phyloP scores from a whole-genome alignment of 92 coral and sea anemone genomes.

The Siderastrea radians region DNA sequence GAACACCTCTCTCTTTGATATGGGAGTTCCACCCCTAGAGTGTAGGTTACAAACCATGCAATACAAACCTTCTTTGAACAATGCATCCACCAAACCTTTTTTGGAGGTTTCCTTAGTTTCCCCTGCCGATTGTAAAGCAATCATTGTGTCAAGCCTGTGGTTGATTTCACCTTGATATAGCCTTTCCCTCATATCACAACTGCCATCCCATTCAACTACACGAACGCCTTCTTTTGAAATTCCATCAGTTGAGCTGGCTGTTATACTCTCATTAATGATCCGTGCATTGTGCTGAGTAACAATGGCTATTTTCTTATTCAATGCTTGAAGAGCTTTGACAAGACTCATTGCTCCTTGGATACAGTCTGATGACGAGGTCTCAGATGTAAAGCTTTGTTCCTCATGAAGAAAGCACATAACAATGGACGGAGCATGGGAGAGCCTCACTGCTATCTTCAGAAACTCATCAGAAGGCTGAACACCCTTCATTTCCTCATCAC shows the following conservation, averaged over 20 bases:
- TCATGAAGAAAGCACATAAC: conserved; percentile 76
- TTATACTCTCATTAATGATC: not conserved
- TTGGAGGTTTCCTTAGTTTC: not conserved
- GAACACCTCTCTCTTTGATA: too few species aligned
- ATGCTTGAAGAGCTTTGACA: conserved; percentile 85
- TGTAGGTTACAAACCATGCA: too few species aligned
- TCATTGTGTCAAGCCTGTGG: conserved; percentile 25
- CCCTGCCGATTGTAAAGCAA: not conserved
- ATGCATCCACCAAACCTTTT: not conserved
- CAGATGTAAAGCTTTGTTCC: conserved; percentile 3
- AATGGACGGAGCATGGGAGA: conserved; percentile 78
- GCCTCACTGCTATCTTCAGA: conserved; percentile 72
- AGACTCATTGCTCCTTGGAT: conserved; percentile 76
- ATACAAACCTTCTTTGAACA: not conserved
- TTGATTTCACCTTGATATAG: conserved; percentile 3
- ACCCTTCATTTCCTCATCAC: conserved; percentile 51
- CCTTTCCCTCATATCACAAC: not conserved
- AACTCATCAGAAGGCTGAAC: conserved; percentile 51
- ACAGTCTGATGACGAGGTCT: conserved; percentile 51
- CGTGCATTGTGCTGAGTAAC: conserved; percentile 44
- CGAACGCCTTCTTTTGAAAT: not conserved
- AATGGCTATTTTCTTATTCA: conserved; percentile 75
- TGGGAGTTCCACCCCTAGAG: too few species aligned
- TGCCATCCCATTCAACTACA: not conserved
- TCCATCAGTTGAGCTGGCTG: not conserved